Evolutionary conservation across 2,113 vertebrate genomes (phyloP), one percentile per base, ranked within the genome.

Genomic region (Taurulus bubalis): DNA sequence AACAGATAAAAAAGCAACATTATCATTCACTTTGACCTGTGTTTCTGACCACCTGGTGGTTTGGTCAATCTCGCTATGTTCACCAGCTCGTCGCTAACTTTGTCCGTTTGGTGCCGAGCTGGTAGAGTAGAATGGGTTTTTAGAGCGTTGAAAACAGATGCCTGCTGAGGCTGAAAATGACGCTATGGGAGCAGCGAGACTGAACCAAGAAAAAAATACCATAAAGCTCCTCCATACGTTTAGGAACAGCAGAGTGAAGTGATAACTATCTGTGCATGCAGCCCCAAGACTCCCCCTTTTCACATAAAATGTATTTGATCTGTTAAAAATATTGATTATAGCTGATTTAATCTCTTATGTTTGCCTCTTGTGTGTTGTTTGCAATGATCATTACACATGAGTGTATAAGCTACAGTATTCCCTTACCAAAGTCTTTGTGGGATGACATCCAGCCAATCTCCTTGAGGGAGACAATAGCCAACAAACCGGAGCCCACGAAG

Each of bases 391-490:
- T 30, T 55, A 10, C 36, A 68, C 15, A 36, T 3, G 32, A 38
- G 8, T 14, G 22, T 63, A 72, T 0, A 62, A 42, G 10, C 7
- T 16, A 28, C 5, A 53, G 14, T 20, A 45, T 71, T 53, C 8
- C 88, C 96, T 97, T 91, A 98, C 98, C 98, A 60, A 98, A 97
- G 90, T 99, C 98, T 0, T 68, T 94, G 90, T 97, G 97, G 53
- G 94, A 98, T 56, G 97, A 98, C 98, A 99, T 99, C 98, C 98
- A 99, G 34, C 98, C 98, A 20, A 99, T 97, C 60, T 79, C 91
- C 36, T 93, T 95, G 71, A 97, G 2, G 1, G 98, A 97, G 55
- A 99, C 98, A 56, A 99, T 85, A 0, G 96, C 97, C 90, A 99
- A 79, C 77, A 99, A 88, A 0, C 98, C 98, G 0, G 96, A 99